Evolutionary conservation across 2,888 invertebrate genomes (phyloP), one percentile per base, ranked within the genome.

Genomic region (Catocala fraxini): DNA sequence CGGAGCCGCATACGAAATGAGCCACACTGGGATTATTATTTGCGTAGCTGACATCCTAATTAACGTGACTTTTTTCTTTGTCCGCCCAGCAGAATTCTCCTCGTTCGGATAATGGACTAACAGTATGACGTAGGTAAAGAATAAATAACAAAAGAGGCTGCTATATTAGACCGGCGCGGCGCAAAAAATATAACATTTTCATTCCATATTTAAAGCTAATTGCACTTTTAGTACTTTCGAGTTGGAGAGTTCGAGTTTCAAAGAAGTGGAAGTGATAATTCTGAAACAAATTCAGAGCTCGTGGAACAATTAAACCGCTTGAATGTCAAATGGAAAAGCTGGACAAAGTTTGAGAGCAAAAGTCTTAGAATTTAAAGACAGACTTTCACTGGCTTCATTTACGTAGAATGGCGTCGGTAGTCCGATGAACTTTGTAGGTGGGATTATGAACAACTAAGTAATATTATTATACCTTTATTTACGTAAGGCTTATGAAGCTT

Each of bases 21-120:
- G 87, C 79, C 84, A 81, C 87, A 76, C 79, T 80, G 86, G 89
- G 88, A 89, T 91, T 90, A 91, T 90, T 92, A 91, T 92, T 92
- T 91, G 89, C 90, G 84, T 83, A 87, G 86, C 87, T 86, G 91
- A 91, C 91, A 88, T 90, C 89, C 90, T 92, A 91, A 92, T 92
- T 92, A 92, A 88, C 86, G 89, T 84, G 89, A 85, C 84, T 89
- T 88, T 89, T 87, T 89, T 87, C 87, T 88, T 86, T 86, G 85
- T 87, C 82, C 79, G 71, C 71, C 70, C 77, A 79, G 82, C 77
- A 70, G 82, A 84, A 84, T 85, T 83, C 82, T 86, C 80, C 73
- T 82, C 82, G 78, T 80, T 77, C 78, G 72, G 75, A 85, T 84
- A 89, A 88, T 88, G 81, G 81, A 68, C 69, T 75, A 79, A 65